Conservation (phyloP, 2,797 vertebrate genomes). For the Pelodytes ibericus region DNA sequence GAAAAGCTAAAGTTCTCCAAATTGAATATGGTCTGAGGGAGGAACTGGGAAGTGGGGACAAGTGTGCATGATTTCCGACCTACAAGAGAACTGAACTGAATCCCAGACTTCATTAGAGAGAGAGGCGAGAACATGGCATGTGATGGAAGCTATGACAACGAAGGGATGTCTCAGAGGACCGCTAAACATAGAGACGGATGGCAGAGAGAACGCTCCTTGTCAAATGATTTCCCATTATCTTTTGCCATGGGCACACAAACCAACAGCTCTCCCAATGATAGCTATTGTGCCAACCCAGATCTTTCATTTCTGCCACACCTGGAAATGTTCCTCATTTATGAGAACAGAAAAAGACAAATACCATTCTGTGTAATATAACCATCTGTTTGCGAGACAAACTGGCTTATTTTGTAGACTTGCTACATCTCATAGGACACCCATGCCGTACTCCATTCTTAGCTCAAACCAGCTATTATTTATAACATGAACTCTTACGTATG, state of each 20-base stretch:
- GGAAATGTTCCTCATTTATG: slow-evolving; percentile 10
- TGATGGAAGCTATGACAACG: neutral
- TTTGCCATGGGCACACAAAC: neutral
- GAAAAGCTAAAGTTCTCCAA: too few species aligned
- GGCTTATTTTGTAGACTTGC: neutral
- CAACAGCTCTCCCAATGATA: neutral
- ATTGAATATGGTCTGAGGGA: too few species aligned
- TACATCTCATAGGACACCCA: too few species aligned
- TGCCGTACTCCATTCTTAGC: too few species aligned
- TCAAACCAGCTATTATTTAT: too few species aligned
- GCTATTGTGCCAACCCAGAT: neutral
- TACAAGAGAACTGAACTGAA: too few species aligned
- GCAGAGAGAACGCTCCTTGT: neutral
- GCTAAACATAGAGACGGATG: neutral
- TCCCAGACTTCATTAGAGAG: slow-evolving; percentile 2
- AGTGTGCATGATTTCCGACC: too few species aligned
- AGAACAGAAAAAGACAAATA: neutral
- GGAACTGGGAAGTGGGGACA: too few species aligned
- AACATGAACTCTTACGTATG: too few species aligned
- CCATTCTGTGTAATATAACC: slow-evolving; percentile 9
- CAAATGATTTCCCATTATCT: neutral
- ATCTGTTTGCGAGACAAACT: slow-evolving; percentile 1
- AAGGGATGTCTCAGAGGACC: neutral
- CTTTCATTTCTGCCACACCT: neutral
- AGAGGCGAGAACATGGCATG: neutral